Evolutionary conservation across 2,888 invertebrate genomes (phyloP), one percentile per base, ranked within the genome.

Genomic region (Malthinus flaveolus): DNA sequence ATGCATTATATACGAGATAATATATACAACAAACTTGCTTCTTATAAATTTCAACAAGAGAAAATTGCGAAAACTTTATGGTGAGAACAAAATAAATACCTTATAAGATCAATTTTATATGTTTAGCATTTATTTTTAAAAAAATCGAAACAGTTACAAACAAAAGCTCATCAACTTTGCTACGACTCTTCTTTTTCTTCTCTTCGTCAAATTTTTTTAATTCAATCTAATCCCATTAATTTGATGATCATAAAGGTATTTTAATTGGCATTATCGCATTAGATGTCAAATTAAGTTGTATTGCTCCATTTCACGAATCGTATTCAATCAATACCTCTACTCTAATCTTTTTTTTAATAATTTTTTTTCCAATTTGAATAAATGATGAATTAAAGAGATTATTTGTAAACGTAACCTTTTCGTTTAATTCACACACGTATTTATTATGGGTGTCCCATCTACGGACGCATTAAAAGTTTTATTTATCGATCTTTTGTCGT

Each of bases 311-410:
- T 13, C 32, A 15, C 51, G 51, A 15, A 42, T 56, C 39, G 15
- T 33, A 51, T 57, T 48, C 34, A 51, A 7, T 32, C 47, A 57
- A 47, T 33, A 15, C 51, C 42, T 34, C 32, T 57, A 50, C 33
- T 37, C 32, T n/a, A n/a, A n/a, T 48, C 47, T 33, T 46, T 51
- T 46, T 39, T 39, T 56, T 56, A 45, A 56, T 59, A 61, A 56
- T 59, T 52, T 44, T 56, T 50, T 50, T 39, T 56, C 32, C 11
- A 54, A 45, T 52, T 49, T 58, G 23, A 12, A 32, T 32, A 34
- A 45, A 59, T 56, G 56, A 59, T 56, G 57, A 62, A 59, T 62
- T 59, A 59, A 62, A 56, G 45, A 47, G 15, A 56, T 39, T 35
- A 36, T 49, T 23, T 36, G 49, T 34, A 58, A 58, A 53, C 32